phyloP scores from a whole-genome alignment of 2,113 vertebrate genomes.

The Microcebus tavaratra region DNA sequence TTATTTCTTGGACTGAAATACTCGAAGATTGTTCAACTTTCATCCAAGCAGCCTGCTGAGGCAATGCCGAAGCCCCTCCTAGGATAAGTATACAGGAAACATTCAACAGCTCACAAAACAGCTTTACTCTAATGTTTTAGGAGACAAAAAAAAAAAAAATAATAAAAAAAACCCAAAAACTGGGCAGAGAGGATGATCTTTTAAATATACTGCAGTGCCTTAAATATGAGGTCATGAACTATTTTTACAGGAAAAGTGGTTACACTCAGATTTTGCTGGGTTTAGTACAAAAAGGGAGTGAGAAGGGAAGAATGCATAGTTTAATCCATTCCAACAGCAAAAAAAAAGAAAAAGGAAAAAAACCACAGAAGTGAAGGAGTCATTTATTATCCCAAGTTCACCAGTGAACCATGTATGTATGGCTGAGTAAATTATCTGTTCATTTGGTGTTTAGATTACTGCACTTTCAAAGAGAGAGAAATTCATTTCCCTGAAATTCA shows the following conservation, averaged over 20 bases:
- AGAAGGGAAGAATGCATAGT: background rate
- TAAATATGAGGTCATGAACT: slow-evolving; percentile 12
- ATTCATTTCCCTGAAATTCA: slow-evolving; percentile 53
- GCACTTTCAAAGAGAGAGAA: slow-evolving; percentile 5
- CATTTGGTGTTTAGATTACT: slow-evolving; percentile 18
- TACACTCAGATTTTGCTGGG: slow-evolving; percentile 22
- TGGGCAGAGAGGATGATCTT: background rate
- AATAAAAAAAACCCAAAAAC: background rate
- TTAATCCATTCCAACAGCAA: slow-evolving; percentile 39
- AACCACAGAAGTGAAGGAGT: slow-evolving; percentile 33
- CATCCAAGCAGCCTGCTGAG: background rate
- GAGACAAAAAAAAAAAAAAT: background rate
- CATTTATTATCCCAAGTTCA: slow-evolving; percentile 25
- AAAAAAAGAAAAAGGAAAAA: background rate
- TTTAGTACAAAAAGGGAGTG: slow-evolving; percentile 12
- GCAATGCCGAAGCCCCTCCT: background rate
- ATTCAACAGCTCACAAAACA: background rate
- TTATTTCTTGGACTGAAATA: slow-evolving; percentile 17
- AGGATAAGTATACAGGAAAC: background rate
- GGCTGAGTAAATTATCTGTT: slow-evolving; percentile 44
- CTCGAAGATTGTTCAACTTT: background rate
- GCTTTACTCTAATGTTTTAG: slow-evolving; percentile 35
- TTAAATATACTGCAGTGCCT: slow-evolving; percentile 34
- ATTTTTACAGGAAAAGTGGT: background rate
- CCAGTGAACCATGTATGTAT: background rate